A percentile compares a stretch with the other conserved stretches of the same genome.
Conservation (phyloP, 2,888 invertebrate species). For the Torymus texanus region DNA sequence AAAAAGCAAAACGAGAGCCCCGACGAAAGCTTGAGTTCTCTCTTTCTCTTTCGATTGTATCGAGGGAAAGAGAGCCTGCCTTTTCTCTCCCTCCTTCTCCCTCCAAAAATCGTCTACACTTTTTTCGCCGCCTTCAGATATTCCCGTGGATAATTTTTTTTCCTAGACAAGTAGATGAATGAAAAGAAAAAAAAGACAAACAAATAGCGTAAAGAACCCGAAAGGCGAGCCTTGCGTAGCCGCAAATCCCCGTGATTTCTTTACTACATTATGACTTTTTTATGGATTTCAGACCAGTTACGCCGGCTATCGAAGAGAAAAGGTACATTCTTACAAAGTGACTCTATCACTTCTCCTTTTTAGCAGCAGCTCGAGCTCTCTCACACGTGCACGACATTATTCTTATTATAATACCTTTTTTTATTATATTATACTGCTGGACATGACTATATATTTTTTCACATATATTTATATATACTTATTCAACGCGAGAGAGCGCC, state of each 20-base stretch:
- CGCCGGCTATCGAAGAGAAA: constrained; percentile 66
- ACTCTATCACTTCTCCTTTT: constrained; percentile 31
- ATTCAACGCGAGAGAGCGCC: not conserved
- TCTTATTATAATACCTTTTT: constrained; percentile 22
- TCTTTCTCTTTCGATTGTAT: constrained; percentile 30
- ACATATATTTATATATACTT: not conserved
- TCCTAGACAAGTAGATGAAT: not conserved
- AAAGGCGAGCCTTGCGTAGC: not conserved
- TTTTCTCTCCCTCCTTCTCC: constrained; percentile 8
- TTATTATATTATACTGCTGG: constrained; percentile 21
- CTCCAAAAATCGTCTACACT: not conserved
- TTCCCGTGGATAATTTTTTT: constrained; percentile 23
- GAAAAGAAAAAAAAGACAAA: constrained; percentile 19
- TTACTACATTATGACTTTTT: constrained; percentile 55
- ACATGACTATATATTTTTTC: constrained; percentile 20
- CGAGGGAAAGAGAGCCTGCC: not conserved
- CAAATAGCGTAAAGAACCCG: too few relatives aligned
- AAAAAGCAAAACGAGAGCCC: constrained; percentile 8
- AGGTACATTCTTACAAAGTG: constrained; percentile 60
- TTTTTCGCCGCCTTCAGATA: not conserved
- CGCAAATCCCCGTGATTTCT: constrained; percentile 21
- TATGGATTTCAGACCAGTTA: constrained; percentile 65
- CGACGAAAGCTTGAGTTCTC: constrained; percentile 29
- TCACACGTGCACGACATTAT: constrained; percentile 61
- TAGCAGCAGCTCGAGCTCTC: constrained; percentile 51